These are phyloP conservation scores for Cephalophus harveyi DNA, from an alignment of 2,113 vertebrate species.

Conservation along the genomic window DNA sequence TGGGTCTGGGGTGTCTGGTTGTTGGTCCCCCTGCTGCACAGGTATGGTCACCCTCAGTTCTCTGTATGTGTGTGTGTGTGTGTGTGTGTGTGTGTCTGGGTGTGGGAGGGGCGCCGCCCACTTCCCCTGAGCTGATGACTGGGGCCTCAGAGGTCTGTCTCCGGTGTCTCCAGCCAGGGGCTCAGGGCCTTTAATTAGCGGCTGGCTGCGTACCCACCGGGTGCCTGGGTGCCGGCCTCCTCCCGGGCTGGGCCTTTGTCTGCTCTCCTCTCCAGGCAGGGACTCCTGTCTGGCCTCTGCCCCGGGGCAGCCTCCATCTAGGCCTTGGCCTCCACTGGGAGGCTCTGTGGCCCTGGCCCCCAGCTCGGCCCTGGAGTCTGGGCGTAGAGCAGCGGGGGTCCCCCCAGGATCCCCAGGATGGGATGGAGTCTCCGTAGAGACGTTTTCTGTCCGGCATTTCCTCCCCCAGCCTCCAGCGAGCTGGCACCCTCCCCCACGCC, in stretches of 20 bases:
- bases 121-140: conserved; percentile 3
- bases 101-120: neutral
- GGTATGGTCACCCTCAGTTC: neutral
- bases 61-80: neutral
- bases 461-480: conserved; percentile 1
- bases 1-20: neutral
- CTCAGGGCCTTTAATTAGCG: conserved; percentile 37
- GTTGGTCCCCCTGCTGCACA: neutral
- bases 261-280: neutral
- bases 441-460: conserved; percentile 43
- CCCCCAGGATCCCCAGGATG: neutral
- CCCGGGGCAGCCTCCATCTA: neutral
- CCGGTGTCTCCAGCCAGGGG: neutral
- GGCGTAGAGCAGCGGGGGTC: neutral
- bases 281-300: neutral
- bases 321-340: neutral
- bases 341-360: neutral
- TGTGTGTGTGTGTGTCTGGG: conserved; percentile 34
- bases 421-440: conserved; percentile 23
- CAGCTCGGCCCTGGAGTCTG: neutral
- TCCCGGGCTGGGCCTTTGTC: conserved; percentile 51
- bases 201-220: neutral
- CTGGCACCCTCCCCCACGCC: neutral
- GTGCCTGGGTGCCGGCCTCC: neutral
- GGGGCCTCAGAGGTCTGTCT: neutral